Percentiles rank a stretch among this genome's conserved stretches.
These are phyloP conservation scores for Dreissena polymorpha DNA, from an alignment of 1,140 invertebrate genomes.

Conservation along the genomic window DNA sequence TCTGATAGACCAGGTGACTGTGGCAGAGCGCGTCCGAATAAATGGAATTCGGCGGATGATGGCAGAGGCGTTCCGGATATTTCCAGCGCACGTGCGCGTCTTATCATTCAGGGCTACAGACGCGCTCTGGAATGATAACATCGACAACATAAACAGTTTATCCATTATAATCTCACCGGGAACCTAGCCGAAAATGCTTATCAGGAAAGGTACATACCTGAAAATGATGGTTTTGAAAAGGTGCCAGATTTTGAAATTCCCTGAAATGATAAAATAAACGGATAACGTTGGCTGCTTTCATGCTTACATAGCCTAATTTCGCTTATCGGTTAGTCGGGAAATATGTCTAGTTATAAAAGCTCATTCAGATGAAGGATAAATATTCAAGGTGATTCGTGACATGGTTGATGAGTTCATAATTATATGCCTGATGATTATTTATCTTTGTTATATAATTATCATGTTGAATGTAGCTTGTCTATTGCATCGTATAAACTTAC, in stretches of 20 bases:
- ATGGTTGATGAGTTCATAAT: no score
- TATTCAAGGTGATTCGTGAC: no score
- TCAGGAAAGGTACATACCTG: neutral
- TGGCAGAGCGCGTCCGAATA: neutral
- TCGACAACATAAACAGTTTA: constrained; percentile 5
- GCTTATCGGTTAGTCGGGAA: no score
- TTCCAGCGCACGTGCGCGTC: neutral
- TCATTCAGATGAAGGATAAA: no score
- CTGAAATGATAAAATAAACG: neutral
- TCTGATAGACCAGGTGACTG: neutral
- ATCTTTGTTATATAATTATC: no score
- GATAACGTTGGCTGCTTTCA: neutral
- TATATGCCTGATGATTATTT: no score
- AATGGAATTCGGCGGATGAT: neutral
- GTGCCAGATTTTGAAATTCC: neutral
- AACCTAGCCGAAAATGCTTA: neutral
- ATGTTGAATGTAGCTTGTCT: no score
- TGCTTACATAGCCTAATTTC: no score
- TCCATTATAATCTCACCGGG: neutral
- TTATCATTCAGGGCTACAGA: neutral
- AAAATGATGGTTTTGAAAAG: neutral
- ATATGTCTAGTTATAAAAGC: neutral
- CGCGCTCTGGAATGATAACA: neutral
- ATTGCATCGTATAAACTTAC: no score
- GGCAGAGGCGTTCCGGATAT: neutral